Conservation (phyloP, 2,888 invertebrate species). For the Tachystola acroxantha region DNA sequence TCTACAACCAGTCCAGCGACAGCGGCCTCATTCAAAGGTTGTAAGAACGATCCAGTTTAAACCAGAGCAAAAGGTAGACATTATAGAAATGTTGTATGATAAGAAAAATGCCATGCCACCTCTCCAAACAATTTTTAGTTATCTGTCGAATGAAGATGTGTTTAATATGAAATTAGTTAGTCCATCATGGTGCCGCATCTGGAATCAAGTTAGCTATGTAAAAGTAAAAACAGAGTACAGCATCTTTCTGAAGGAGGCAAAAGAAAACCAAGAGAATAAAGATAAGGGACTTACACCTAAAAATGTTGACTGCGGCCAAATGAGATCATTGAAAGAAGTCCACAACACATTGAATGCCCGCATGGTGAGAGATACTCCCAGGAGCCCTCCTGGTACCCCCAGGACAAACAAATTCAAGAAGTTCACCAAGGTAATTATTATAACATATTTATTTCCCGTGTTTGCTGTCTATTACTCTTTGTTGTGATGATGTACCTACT, state of each 20-base stretch:
- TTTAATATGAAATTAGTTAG: constrained; percentile 59
- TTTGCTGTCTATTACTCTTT: too few relatives aligned
- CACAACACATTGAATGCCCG: constrained; percentile 44
- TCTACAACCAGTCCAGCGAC: constrained; percentile 32
- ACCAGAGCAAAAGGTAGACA: constrained; percentile 61
- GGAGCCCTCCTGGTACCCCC: constrained; percentile 58
- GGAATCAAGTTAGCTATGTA: constrained; percentile 43
- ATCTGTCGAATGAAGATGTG: constrained; percentile 57
- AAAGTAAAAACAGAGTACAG: constrained; percentile 41
- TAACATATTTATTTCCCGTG: too few relatives aligned
- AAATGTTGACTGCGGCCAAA: constrained; percentile 24
- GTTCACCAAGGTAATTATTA: constrained; percentile 50
- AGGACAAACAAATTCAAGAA: constrained; percentile 56
- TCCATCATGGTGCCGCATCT: constrained; percentile 49
- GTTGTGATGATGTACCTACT: too few relatives aligned
- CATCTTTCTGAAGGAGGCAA: constrained; percentile 40
- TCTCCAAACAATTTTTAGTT: constrained; percentile 51
- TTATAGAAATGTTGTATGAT: constrained; percentile 50
- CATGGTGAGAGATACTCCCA: constrained; percentile 21
- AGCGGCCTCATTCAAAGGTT: constrained; percentile 26
- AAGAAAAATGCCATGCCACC: constrained; percentile 40
- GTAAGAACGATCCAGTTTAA: constrained; percentile 37
- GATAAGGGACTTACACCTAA: constrained; percentile 30
- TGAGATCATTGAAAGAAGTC: constrained; percentile 47
- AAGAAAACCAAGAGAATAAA: constrained; percentile 57